Conservation (phyloP, 2,888 invertebrate species). For the Eupithecia dodoneata region DNA sequence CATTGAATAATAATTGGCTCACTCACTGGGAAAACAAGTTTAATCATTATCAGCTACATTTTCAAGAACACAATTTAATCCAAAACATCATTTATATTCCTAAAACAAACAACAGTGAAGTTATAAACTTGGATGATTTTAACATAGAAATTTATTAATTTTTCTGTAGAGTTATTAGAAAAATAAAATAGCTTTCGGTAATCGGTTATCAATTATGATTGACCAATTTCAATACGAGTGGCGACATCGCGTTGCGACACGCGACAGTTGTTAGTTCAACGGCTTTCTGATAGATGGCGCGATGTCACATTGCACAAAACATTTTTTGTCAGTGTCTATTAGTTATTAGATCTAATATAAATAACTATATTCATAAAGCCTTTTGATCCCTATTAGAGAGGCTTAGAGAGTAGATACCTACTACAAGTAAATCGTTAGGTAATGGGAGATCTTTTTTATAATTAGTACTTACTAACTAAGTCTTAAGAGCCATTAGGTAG, state of each 20-base stretch:
- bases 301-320: constrained; percentile 12
- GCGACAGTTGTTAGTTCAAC: constrained; percentile 70
- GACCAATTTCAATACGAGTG: constrained; percentile 46
- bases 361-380: neutral
- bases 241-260: constrained; percentile 79
- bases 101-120: neutral
- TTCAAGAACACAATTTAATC: neutral
- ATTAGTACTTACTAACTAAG: neutral
- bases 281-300: constrained; percentile 69
- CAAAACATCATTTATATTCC: neutral
- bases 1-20: no score
- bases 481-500: neutral
- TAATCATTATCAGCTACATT: neutral
- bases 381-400: neutral
- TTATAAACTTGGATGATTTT: neutral
- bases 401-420: neutral
- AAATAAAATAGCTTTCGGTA: neutral
- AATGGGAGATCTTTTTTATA: neutral
- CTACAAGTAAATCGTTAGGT: neutral
- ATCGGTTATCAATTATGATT: neutral
- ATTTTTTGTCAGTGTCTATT: neutral
- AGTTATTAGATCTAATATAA: neutral
- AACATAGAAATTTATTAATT: neutral
- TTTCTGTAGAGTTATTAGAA: neutral
- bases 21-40: neutral